These are phyloP conservation scores for Apis dorsata DNA, from an alignment of 1,140 invertebrate species.

Conservation along the genomic window DNA sequence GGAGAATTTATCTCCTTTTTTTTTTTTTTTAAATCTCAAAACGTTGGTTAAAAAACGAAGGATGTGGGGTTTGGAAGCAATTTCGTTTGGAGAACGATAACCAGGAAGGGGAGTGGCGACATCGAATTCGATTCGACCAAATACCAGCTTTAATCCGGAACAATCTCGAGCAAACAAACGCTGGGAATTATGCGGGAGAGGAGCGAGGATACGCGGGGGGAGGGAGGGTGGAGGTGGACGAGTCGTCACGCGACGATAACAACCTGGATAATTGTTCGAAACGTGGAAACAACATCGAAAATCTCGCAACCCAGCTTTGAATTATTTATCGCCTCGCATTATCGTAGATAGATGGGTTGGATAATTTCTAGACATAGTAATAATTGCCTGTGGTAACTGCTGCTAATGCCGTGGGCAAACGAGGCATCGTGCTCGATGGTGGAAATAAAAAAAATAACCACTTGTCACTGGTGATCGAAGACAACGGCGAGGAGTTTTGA, in stretches of 20 bases:
- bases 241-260: slow-evolving; percentile 19
- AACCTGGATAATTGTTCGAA: slow-evolving; percentile 29
- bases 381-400: neutral
- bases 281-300: slow-evolving; percentile 10
- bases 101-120: neutral
- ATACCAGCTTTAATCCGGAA: slow-evolving; percentile 32
- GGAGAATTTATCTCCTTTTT: no score
- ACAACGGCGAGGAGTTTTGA: no score
- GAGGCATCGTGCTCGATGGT: neutral
- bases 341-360: neutral
- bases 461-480: no score
- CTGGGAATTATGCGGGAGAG: slow-evolving; percentile 24
- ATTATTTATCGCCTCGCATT: neutral
- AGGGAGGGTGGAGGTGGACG: neutral
- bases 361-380: neutral
- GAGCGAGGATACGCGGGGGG: neutral
- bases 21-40: no score
- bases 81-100: neutral
- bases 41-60: neutral
- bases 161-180: slow-evolving; percentile 35
- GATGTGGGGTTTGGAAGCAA: neutral
- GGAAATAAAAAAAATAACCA: no score
- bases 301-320: neutral
- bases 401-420: neutral
- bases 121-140: slow-evolving; percentile 19